Percentiles rank a stretch among this genome's conserved stretches.
phyloP scores from a whole-genome alignment of 2,113 vertebrate genomes.

The Vulpes ferrilata region DNA sequence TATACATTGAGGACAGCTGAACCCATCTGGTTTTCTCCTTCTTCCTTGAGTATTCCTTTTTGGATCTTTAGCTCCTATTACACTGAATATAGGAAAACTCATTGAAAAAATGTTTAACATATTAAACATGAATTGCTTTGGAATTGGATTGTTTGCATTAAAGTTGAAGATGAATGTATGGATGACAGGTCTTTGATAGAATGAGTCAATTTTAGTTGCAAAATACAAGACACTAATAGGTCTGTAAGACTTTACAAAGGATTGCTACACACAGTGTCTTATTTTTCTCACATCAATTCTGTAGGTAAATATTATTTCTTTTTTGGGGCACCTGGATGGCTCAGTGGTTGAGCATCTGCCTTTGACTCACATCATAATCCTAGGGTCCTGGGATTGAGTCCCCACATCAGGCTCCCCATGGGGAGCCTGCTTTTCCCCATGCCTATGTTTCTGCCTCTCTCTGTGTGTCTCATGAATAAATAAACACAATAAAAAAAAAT shows the following conservation, averaged over 20 bases:
- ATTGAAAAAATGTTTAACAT: background rate
- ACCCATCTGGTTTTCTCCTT: background rate
- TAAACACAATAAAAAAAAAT: too few relatives aligned
- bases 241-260: background rate
- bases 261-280: background rate
- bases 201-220: background rate
- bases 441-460: too few relatives aligned
- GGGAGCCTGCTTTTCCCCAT: too few relatives aligned
- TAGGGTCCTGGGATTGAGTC: too few relatives aligned
- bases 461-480: too few relatives aligned
- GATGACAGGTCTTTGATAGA: background rate
- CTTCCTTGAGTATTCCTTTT: background rate
- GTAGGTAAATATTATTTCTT: background rate
- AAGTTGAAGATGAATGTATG: constrained; percentile 34
- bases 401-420: too few relatives aligned
- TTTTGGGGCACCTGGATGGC: too few relatives aligned
- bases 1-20: background rate
- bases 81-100: background rate
- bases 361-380: too few relatives aligned
- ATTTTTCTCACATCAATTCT: background rate
- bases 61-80: background rate
- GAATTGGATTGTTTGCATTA: constrained; percentile 6
- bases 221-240: background rate
- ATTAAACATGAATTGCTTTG: background rate
- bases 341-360: too few relatives aligned